A percentile compares a stretch with the other conserved stretches of the same genome.
phyloP scores from a whole-genome alignment of 2,113 vertebrate genomes.

The Anguilla japonica region DNA sequence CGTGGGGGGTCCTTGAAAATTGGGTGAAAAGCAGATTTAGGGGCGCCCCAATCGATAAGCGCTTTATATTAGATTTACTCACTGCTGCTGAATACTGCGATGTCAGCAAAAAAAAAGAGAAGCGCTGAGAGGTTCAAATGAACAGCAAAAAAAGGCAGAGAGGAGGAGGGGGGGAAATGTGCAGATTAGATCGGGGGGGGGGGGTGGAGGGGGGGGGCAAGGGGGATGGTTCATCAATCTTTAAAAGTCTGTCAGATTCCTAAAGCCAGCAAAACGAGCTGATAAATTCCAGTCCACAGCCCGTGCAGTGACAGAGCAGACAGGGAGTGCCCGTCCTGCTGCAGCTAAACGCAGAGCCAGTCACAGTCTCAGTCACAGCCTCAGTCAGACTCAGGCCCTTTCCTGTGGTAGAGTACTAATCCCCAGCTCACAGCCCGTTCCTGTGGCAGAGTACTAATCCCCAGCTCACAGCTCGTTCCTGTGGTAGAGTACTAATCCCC shows the following conservation, averaged over 20 bases:
- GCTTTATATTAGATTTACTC: slow-evolving; percentile 16
- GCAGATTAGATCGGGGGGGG: neutral
- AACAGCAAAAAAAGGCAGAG: neutral
- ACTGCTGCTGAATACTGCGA: neutral
- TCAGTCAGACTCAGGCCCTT: too few species aligned
- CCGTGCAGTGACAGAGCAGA: neutral
- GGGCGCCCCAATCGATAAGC: slow-evolving; percentile 21
- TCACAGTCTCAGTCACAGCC: too few species aligned
- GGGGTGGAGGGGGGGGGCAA: neutral
- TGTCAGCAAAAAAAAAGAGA: slow-evolving; percentile 15
- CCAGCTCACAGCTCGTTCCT: too few species aligned
- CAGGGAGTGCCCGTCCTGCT: neutral
- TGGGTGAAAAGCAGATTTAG: neutral
- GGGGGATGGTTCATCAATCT: neutral
- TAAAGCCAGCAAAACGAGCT: neutral
- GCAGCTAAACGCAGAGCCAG: neutral
- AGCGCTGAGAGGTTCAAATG: neutral
- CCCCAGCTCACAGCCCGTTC: too few species aligned
- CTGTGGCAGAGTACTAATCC: too few species aligned
- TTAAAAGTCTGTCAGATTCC: neutral
- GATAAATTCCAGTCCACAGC: neutral
- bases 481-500: too few species aligned
- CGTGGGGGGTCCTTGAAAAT: slow-evolving; percentile 20
- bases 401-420: too few species aligned
- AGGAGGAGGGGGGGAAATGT: neutral